Evolutionary conservation across 30 jellyfish, hydroid and myxozoan species (phyloP), one percentile per base, ranked within the genome.

Genomic region (Cassiopea xamachana): DNA sequence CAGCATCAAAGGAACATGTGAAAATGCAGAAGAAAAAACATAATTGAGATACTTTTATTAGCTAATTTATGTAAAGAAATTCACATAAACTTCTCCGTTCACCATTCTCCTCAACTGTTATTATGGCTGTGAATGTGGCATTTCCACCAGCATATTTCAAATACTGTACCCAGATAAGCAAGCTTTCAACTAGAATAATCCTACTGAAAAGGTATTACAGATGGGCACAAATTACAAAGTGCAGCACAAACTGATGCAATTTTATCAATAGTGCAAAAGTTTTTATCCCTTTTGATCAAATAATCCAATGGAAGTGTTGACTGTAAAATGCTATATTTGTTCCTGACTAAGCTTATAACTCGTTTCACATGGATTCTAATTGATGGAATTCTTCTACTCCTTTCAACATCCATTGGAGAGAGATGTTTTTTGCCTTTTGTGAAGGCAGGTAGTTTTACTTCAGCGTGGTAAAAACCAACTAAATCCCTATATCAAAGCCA

Each of bases 341-440:
- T 79, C 46, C 90, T 14, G 7, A 62, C 13, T 10, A 13, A 67
- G 46, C 76, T 18, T 2, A 67, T 67, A 3, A 67, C 18, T 67
- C 76, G 6, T 18, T 67, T 27, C 76, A 67, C 76, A 19, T 67
- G 76, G 15, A 69, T 88, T 67, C 72, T 74, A 49, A 87, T 81
- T 59, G 88, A 46, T 12, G 92, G 92, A 79, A 88, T 88, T 69
- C 51, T 78, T 75, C 96, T 88, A 67, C 81, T 59, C 48, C 81
- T 1, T 64, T 80, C 96, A 39, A 88, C 87, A 48, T 80, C 92
- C 68, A 27, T 46, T 59, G 86, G 68, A 88, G 86, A 64, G 15
- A 88, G 68, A 17, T 88, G 92, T n/a, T 17, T 73, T 79, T 88
- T 88, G 16, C 92, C 92, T 77, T 27, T 79, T 81, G 79, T 79